phyloP scores from a whole-genome alignment of 1,140 invertebrate species.

The Heliconius eleuchia region DNA sequence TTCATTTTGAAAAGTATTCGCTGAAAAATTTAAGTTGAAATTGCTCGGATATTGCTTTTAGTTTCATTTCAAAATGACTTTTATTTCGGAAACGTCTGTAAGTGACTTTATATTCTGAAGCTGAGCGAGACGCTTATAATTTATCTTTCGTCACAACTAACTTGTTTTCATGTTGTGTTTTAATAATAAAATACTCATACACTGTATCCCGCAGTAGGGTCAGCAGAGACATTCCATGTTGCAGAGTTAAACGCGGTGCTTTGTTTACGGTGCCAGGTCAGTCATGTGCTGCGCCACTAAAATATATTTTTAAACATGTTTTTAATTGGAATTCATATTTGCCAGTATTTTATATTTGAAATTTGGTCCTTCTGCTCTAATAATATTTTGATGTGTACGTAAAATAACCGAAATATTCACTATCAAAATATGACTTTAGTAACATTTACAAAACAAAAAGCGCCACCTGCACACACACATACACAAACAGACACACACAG shows the following conservation, averaged over 20 bases:
- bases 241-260: too few species aligned
- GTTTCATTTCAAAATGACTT: neutral
- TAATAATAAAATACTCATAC: too few species aligned
- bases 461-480: neutral
- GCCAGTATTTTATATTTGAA: too few species aligned
- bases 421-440: neutral
- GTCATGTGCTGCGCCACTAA: too few species aligned
- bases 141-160: neutral
- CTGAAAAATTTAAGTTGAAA: conserved; percentile 12
- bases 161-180: too few species aligned
- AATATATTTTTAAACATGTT: too few species aligned
- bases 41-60: conserved; percentile 15
- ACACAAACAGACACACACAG: neutral
- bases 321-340: too few species aligned
- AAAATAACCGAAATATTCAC: neutral
- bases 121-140: neutral
- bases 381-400: neutral
- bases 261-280: too few species aligned
- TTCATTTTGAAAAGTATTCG: conserved; percentile 1
- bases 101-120: neutral
- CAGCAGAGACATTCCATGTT: too few species aligned
- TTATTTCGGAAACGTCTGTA: neutral
- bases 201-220: too few species aligned
- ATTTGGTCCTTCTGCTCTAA: too few species aligned
- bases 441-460: neutral